Conservation (phyloP, 2,888 invertebrate species). For the Galerucella calmariensis region DNA sequence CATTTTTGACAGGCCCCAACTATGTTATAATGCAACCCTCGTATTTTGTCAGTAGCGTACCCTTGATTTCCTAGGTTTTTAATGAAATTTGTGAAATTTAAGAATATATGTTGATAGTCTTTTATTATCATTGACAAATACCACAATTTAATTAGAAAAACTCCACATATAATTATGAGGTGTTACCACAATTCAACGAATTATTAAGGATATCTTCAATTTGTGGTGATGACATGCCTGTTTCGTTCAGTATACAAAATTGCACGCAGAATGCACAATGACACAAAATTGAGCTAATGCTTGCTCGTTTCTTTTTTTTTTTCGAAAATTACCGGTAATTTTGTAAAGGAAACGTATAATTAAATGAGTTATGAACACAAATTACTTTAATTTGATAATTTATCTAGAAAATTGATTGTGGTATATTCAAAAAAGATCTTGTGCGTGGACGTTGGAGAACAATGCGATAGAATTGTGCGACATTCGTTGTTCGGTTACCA, state of each 20-base stretch:
- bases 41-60: too few relatives aligned
- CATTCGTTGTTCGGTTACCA: constrained; percentile 11
- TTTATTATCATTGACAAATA: too few relatives aligned
- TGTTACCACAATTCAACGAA: background rate
- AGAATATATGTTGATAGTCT: too few relatives aligned
- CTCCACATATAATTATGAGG: background rate
- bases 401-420: constrained; percentile 21
- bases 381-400: constrained; percentile 39
- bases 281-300: constrained; percentile 16
- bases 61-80: too few relatives aligned
- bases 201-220: constrained; percentile 8
- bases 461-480: constrained; percentile 17
- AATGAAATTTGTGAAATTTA: too few relatives aligned
- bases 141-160: background rate
- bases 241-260: constrained; percentile 2
- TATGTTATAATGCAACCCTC: too few relatives aligned
- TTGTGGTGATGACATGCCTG: constrained; percentile 16
- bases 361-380: constrained; percentile 39
- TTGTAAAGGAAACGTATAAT: constrained; percentile 40
- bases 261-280: constrained; percentile 15
- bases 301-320: constrained; percentile 19
- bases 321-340: constrained; percentile 26
- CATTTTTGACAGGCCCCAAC: too few relatives aligned
- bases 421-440: constrained; percentile 21
- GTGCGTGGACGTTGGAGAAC: constrained; percentile 6